Evolutionary conservation across 2,888 invertebrate species (phyloP).

Genomic region (Drosophila helvetica): DNA sequence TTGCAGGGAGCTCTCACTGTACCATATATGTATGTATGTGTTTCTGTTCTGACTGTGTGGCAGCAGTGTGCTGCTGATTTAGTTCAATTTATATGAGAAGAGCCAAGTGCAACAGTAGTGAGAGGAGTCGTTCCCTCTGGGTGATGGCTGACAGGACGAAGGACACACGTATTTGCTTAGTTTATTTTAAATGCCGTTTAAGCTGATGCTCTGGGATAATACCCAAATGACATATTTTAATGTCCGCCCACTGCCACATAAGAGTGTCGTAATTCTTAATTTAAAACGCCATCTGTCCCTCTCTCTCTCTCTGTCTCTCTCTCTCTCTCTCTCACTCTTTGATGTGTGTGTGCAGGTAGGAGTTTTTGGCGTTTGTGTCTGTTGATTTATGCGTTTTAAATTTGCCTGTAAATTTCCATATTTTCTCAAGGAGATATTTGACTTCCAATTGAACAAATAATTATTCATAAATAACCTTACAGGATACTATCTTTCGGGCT

Average conservation of each 20-base stretch:
- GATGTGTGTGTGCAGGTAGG: constrained; percentile 13
- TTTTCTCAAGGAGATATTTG: constrained; percentile 35
- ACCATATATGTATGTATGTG: constrained; percentile 13
- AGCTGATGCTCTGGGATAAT: constrained; percentile 60
- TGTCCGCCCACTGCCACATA: constrained; percentile 54
- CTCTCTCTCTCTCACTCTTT: background rate
- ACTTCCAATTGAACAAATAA: constrained; percentile 14
- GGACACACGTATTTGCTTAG: constrained; percentile 60
- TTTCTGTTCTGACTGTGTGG: constrained; percentile 38
- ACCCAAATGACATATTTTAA: constrained; percentile 74
- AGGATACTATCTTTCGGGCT: background rate
- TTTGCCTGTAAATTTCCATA: constrained; percentile 54
- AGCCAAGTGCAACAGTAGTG: constrained; percentile 31
- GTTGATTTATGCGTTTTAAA: constrained; percentile 75
- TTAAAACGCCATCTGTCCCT: constrained; percentile 44
- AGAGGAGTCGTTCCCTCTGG: constrained; percentile 27
- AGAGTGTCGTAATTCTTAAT: constrained; percentile 74
- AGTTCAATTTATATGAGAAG: constrained; percentile 66
- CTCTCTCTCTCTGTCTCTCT: background rate
- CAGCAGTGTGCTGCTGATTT: constrained; percentile 61
- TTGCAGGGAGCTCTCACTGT: background rate
- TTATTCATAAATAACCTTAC: background rate
- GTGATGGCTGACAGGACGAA: constrained; percentile 41
- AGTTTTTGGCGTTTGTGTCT: constrained; percentile 26
- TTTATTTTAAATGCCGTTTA: constrained; percentile 74